phyloP scores from a whole-genome alignment of 2,113 vertebrate genomes.

The Morone saxatilis region DNA sequence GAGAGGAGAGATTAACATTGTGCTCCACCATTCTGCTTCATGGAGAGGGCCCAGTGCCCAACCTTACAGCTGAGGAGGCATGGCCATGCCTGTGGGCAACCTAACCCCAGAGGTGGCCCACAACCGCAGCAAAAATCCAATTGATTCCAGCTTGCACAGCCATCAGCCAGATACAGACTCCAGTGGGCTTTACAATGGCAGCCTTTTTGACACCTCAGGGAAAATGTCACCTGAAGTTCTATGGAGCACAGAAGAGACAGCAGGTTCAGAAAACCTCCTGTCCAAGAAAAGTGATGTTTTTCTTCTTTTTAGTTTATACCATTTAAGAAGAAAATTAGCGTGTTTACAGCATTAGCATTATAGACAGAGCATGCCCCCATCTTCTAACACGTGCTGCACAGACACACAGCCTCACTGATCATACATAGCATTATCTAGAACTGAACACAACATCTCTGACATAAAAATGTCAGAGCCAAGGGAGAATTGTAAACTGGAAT shows the following conservation, averaged over 20 bases:
- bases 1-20: conserved; percentile 71
- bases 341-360: not conserved
- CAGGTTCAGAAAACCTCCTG: conserved; percentile 12
- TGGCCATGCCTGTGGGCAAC: conserved; percentile 61
- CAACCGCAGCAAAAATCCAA: conserved; percentile 52
- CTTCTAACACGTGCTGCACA: conserved; percentile 8
- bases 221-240: conserved; percentile 58
- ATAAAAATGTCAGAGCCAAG: conserved; percentile 33
- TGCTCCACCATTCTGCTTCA: conserved; percentile 64
- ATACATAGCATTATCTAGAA: conserved; percentile 25
- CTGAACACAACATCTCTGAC: conserved; percentile 11
- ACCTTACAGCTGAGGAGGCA: conserved; percentile 69
- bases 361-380: not conserved
- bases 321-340: not conserved
- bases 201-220: conserved; percentile 36
- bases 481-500: conserved; percentile 47
- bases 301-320: conserved; percentile 12
- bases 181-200: conserved; percentile 40
- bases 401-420: conserved; percentile 12
- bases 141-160: conserved; percentile 60
- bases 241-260: conserved; percentile 15
- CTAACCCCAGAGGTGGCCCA: conserved; percentile 64
- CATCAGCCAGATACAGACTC: conserved; percentile 49
- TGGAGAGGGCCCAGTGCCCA: conserved; percentile 65
- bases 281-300: conserved; percentile 13